Evolutionary conservation across 1,140 invertebrate genomes (phyloP), one percentile per base, ranked within the genome.

Genomic region (Drosophila punjabiensis): DNA sequence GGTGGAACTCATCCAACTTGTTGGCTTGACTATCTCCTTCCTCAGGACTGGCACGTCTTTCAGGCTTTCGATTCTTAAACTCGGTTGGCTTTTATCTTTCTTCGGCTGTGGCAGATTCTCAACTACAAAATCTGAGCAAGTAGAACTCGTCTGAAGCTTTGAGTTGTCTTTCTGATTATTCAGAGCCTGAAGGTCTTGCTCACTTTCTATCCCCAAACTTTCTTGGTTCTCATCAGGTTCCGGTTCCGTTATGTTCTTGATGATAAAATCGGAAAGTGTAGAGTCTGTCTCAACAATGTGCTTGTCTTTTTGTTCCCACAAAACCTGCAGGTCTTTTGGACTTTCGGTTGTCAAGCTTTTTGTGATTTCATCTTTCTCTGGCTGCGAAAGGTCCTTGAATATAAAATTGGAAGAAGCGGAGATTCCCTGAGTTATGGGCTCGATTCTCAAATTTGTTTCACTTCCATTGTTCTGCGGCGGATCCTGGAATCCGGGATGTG

Each of bases 221-320:
- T 3, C 24, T 24, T 24, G 24, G 24, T 3, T 24, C 3, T 24
- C 24, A 24, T 24, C 24, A 24, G 24, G 24, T 24, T 24, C 24
- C 24, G 24, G 24, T 24, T 24, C 24, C 24, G 24, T 24, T 3
- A 24, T 1, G 24, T 24, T 24, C 24, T 24, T 24, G 24, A 24
- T 24, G 24, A 24, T 24, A 24, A 24, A 24, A 24, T 24, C 24
- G 24, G 33, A 33, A 33, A 10, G 11, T 33, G 33, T 4, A 11
- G 11, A 11, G 33, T 10, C 11, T 10, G 10, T 33, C 33, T 33
- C 10, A 33, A 33, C 11, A 10, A 13, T 8, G 4, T 28, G 18
- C 13, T 43, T 43, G 37, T 65, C 55, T 9, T 35, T 58, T 30
- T 45, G 33, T 6, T 45, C 52, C 52, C 37, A 58, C 18, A 55